Percentiles rank a stretch among this genome's conserved stretches.
phyloP scores from a whole-genome alignment of 2,797 vertebrate species.

The Silurus lanzhouensis region DNA sequence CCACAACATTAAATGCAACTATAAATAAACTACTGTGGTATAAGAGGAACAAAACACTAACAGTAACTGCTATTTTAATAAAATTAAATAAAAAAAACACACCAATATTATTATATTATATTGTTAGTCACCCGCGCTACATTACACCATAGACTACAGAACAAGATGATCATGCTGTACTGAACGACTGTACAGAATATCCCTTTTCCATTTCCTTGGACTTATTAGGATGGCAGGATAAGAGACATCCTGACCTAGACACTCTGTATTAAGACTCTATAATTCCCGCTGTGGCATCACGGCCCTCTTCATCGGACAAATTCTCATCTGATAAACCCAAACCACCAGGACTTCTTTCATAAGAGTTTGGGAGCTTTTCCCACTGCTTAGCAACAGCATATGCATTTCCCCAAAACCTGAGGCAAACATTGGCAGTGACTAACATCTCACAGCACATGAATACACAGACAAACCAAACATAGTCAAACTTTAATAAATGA shows the following conservation, averaged over 20 bases:
- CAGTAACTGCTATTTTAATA: background rate
- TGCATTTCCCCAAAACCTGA: slow-evolving; percentile 1
- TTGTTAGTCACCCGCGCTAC: background rate
- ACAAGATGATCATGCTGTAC: background rate
- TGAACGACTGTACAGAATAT: too few species aligned
- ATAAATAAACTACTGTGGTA: background rate
- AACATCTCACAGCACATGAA: background rate
- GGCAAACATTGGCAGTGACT: background rate
- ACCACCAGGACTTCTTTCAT: slow-evolving; percentile 12
- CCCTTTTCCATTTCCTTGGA: background rate
- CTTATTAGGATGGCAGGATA: slow-evolving; percentile 25
- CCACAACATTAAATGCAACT: background rate
- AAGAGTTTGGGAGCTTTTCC: background rate
- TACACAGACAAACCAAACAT: background rate
- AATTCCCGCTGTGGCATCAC: slow-evolving; percentile 30
- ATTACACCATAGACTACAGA: background rate
- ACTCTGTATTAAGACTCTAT: slow-evolving; percentile 27
- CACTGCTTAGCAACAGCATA: slow-evolving; percentile 37
- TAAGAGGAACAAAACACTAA: background rate
- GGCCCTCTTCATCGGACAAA: slow-evolving; percentile 2
- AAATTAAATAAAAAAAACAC: too few species aligned
- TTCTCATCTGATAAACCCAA: slow-evolving; percentile 30
- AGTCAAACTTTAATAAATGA: background rate
- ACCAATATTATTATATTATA: background rate
- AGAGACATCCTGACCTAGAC: slow-evolving; percentile 20